Base-by-base conservation (phyloP, 2,113 vertebrate genomes). In the Bolborhynchus lineola region DNA sequence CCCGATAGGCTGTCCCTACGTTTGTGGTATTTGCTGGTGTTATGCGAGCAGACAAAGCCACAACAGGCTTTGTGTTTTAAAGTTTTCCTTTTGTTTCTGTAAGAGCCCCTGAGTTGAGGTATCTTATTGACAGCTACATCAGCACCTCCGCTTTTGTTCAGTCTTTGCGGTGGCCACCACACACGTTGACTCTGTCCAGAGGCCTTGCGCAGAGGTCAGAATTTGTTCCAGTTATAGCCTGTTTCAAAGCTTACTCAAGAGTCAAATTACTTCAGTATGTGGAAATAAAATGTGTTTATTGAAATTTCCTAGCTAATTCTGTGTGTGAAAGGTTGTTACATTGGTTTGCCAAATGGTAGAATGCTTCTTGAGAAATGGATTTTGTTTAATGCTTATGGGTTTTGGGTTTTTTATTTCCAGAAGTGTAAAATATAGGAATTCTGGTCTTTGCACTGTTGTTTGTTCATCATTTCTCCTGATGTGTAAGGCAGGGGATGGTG, bases 221-320 rank as follows among this genome's bases (percentile, higher is more conserved):
- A 68, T 57, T 79, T 65, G 39, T 91, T 95, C 89, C 67, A 79
- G 89, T 87, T 91, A 76, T 92, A 85, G 70, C 84, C 84, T 92
- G 62, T 72, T 93, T 87, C 26, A 87, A 63, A 89, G 50, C 81
- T 52, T 47, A 33, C 53, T 88, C 35, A 37, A 37, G 84, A 79
- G 41, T 92, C 84, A 80, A 50, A 91, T 95, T 71, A 60, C 86
- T 79, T 39, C 44, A 82, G 77, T 62, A 76, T 4, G 1, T 0
- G 3, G 83, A 95, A 94, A 86, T 88, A 49, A 92, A 75, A 72
- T 5, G n/a, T 11, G 19, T 82, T 93, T 87, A 63, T 89, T 95
- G 87, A 89, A 71, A 69, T 86, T 71, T 75, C 86, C 39, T 42
- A 62, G 33, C 67, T 80, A 75, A 86, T 84, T 91, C 69, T 68